Conservation (phyloP, 2,113 vertebrate species). For the Odontophorus gujanensis region DNA sequence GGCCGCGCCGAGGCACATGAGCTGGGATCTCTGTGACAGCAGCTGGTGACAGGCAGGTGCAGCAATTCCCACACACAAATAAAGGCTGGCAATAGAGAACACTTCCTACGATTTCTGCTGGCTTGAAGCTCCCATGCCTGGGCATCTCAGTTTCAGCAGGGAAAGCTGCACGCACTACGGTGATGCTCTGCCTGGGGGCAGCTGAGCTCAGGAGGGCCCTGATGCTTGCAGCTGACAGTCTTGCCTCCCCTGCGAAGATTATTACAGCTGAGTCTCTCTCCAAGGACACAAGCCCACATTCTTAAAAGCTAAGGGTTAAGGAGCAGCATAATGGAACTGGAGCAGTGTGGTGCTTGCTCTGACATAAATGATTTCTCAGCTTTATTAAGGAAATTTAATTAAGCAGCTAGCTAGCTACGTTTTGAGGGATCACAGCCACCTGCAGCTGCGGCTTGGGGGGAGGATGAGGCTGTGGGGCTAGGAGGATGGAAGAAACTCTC, state of each 20-base stretch:
- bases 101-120: neutral
- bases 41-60: neutral
- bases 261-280: neutral
- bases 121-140: accelerated
- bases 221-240: neutral
- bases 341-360: neutral
- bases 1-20: too few species aligned
- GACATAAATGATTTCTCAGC: neutral
- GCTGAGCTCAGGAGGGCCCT: neutral
- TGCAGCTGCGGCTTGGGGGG: neutral
- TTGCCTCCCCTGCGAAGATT: neutral
- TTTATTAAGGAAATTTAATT: neutral
- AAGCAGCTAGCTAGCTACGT: neutral
- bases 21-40: neutral
- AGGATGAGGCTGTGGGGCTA: neutral
- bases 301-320: neutral
- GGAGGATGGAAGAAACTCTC: neutral
- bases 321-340: neutral
- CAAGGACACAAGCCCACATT: neutral
- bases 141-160: neutral
- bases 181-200: neutral
- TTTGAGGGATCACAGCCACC: neutral
- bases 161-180: neutral
- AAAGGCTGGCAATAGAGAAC: neutral
- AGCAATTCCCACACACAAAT: neutral